Percentiles rank a stretch among this genome's conserved stretches.
Evolutionary conservation across 2,888 invertebrate genomes (phyloP).

Genomic region (Meganola albula): DNA sequence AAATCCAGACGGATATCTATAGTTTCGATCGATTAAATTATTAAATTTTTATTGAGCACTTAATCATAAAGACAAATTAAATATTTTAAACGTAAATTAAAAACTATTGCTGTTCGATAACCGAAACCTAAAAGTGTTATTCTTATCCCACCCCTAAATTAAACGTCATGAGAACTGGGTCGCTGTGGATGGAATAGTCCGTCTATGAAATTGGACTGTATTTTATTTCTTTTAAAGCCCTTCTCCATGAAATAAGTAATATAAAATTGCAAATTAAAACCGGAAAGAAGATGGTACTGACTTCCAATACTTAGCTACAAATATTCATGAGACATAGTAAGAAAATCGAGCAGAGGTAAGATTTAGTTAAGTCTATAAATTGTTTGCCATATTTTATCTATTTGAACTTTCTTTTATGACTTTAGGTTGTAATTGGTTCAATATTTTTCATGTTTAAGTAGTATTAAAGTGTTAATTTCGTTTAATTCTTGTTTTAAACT

Average conservation of each 20-base stretch:
- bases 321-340: constrained; percentile 30
- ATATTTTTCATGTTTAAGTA: constrained; percentile 25
- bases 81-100: too few relatives aligned
- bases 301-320: too few relatives aligned
- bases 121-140: constrained; percentile 14
- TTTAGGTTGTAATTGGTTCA: constrained; percentile 31
- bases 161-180: constrained; percentile 67
- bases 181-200: constrained; percentile 57
- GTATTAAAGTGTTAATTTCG: constrained; percentile 17
- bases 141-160: constrained; percentile 25
- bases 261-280: too few relatives aligned
- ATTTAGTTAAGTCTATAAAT: constrained; percentile 44
- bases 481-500: constrained; percentile 7
- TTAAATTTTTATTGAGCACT: too few relatives aligned
- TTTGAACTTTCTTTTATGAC: constrained; percentile 53
- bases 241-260: constrained; percentile 34
- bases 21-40: too few relatives aligned
- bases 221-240: constrained; percentile 35
- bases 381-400: constrained; percentile 71
- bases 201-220: constrained; percentile 43
- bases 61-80: too few relatives aligned
- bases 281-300: constrained; percentile 41
- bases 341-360: constrained; percentile 54
- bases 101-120: too few relatives aligned
- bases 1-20: too few relatives aligned